Percentiles rank a stretch among this genome's conserved stretches.
Conservation (phyloP, 2,797 vertebrate species). For the Paedocypris micromegethes region DNA sequence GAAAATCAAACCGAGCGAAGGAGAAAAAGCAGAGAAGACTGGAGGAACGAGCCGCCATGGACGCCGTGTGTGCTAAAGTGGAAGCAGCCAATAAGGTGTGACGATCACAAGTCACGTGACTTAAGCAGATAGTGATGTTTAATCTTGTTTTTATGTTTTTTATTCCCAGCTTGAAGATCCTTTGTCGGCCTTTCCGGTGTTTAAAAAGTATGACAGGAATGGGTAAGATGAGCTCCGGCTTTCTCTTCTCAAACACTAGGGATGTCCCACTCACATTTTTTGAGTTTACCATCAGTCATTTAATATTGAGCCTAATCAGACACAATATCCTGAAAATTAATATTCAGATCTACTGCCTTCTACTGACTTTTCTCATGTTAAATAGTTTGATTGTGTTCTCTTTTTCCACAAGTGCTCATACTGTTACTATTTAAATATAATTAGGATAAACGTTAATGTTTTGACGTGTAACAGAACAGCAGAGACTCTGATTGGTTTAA, state of each 20-base stretch:
- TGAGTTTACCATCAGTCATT: no score
- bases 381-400: no score
- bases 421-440: no score
- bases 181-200: constrained; percentile 85
- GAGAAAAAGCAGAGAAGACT: constrained; percentile 89
- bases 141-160: constrained; percentile 10
- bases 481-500: no score
- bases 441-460: no score
- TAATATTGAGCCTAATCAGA: no score
- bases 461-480: no score
- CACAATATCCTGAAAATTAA: no score
- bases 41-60: constrained; percentile 91
- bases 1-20: constrained; percentile 87
- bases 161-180: constrained; percentile 81
- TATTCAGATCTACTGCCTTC: no score
- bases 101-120: background rate
- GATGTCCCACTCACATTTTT: background rate
- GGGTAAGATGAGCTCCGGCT: constrained; percentile 69
- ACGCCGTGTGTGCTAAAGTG: constrained; percentile 88
- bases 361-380: no score
- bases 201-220: constrained; percentile 92
- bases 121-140: no score
- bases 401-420: no score
- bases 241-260: background rate
- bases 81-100: constrained; percentile 89